Evolutionary conservation across 1,140 invertebrate genomes (phyloP), one percentile per base, ranked within the genome.

Genomic region (Cotesia glomerata): DNA sequence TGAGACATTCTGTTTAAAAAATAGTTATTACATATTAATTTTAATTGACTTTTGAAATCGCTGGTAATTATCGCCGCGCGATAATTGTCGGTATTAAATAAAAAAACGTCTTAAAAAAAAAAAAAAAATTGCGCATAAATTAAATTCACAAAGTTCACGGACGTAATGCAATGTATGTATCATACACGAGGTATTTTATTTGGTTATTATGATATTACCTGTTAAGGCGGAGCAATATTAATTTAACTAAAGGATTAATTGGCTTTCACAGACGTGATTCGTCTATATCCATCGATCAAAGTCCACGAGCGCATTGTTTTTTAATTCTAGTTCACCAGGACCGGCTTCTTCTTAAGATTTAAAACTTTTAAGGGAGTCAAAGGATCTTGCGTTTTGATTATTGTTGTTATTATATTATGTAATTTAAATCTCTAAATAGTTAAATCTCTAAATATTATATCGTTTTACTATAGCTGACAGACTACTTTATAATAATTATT

Each of bases 281-380:
- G 63, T 72, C 63, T 72, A 72, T 66, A 72, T 72, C 70, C 70
- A 72, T 72, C 70, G 63, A 72, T 72, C 70, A 66, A 72, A 66
- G 62, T 59, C 70, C 14, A 36, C 2, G n/a, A 36, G 32, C 32
- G 63, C 63, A 72, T 72, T 72, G 62, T 66, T 72, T 72, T 54
- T 56, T 63, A 51, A 54, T 67, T 67, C 45, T 32, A n/a, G 49
- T 54, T 67, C 32, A 51, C 3, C 5, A 16, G 39, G 11, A 11
- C 11, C 52, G 52, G 52, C 52, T n/a, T 54, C 52, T 54, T 54
- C 52, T 14, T 16, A 54, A 5, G 52, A 54, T 14, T 54, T 16
- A 54, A 5, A n/a, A 54, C 5, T 54, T 54, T 54, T 14, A 14
- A 14, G 52, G 16, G 52, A 14, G 52, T n/a, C 5, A 54, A 54